Evolutionary conservation across 2,888 invertebrate species (phyloP).

Genomic region (Idaea dimidiata): DNA sequence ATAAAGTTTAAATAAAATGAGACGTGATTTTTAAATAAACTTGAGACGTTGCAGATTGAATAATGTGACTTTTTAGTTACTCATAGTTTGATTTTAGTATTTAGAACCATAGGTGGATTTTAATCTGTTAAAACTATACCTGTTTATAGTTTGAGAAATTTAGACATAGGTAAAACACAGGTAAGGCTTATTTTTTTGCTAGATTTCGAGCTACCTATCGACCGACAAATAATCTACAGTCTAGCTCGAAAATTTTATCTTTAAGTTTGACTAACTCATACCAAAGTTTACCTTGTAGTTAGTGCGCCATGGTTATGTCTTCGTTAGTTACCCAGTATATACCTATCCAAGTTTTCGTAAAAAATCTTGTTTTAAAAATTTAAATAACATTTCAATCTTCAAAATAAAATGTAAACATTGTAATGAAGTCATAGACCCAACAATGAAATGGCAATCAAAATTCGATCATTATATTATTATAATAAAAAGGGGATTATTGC

Average conservation of each 20-base stretch:
- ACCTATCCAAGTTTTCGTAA: too few species aligned
- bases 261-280: not conserved
- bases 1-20: slow-evolving; percentile 56
- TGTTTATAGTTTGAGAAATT: not conserved
- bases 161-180: not conserved
- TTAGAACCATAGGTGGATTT: too few species aligned
- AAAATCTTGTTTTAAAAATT: too few species aligned
- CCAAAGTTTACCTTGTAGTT: too few species aligned
- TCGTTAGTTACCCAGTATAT: too few species aligned
- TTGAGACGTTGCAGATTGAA: slow-evolving; percentile 68
- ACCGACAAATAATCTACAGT: not conserved
- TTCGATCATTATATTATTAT: not conserved
- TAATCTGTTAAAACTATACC: too few species aligned
- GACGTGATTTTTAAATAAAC: slow-evolving; percentile 60
- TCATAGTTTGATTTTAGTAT: slow-evolving; percentile 10
- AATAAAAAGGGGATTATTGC: not conserved
- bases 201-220: not conserved
- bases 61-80: slow-evolving; percentile 41
- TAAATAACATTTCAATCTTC: too few species aligned
- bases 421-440: too few species aligned
- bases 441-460: not conserved
- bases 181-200: not conserved
- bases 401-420: too few species aligned
- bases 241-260: not conserved
- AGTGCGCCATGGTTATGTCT: too few species aligned